Evolutionary conservation across 1,140 invertebrate genomes (phyloP).

Genomic region (Anastrepha obliqua): DNA sequence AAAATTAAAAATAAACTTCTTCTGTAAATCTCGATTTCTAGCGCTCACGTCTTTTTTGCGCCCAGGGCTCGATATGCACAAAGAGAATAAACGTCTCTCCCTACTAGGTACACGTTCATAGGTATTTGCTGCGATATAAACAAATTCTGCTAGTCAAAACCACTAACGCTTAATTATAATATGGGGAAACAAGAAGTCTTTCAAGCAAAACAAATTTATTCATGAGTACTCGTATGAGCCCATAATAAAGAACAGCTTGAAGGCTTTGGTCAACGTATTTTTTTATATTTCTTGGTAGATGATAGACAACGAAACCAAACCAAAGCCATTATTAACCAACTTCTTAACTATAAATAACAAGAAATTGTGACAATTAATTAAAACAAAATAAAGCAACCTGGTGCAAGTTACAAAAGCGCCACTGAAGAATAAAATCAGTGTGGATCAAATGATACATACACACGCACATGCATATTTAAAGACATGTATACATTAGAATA

Average conservation of each 20-base stretch:
- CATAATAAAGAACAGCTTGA: background rate
- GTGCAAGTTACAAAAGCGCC: background rate
- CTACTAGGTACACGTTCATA: too few relatives aligned
- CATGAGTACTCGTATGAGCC: background rate
- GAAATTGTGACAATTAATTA: constrained; percentile 33
- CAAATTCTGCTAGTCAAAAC: background rate
- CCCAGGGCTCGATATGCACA: too few relatives aligned
- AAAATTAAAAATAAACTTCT: too few relatives aligned
- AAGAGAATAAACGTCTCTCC: too few relatives aligned
- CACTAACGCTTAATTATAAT: background rate
- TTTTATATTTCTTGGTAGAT: background rate
- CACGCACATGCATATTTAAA: background rate
- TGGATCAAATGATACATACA: constrained; percentile 3
- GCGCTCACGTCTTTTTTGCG: too few relatives aligned
- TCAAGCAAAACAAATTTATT: constrained; percentile 5
- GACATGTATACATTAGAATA: too few relatives aligned
- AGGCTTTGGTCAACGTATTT: background rate
- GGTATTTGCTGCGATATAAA: too few relatives aligned
- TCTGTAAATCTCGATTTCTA: too few relatives aligned
- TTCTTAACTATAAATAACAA: constrained; percentile 7
- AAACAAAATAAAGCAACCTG: background rate
- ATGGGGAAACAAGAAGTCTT: constrained; percentile 6
- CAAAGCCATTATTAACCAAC: background rate
- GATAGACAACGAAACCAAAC: background rate
- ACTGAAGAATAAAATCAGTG: background rate